Percentiles rank a stretch among this genome's conserved stretches.
Conservation (phyloP, 2,797 vertebrate genomes). For the Aphelocoma californica region DNA sequence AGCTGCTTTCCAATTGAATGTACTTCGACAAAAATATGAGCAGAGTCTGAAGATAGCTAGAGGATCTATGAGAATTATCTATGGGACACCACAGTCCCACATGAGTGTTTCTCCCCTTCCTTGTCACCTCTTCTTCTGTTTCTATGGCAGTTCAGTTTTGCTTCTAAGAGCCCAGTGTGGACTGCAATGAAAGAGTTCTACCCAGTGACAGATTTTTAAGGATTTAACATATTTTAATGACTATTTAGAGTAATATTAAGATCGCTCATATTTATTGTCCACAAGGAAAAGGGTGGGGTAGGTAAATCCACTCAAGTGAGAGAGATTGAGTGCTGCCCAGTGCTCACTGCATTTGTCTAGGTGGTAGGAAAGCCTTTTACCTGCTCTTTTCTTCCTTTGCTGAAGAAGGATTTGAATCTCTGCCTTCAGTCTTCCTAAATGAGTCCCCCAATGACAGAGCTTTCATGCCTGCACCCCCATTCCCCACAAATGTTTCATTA, state of each 20-base stretch:
- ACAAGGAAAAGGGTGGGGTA: accelerated
- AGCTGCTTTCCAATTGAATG: background rate
- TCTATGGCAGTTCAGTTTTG: background rate
- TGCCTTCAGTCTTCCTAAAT: background rate
- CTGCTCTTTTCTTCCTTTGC: background rate
- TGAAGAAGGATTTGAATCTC: background rate
- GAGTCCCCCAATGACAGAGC: background rate
- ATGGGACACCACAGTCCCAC: too few species aligned
- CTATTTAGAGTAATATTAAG: background rate
- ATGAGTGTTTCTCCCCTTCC: background rate
- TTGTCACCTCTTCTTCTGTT: background rate
- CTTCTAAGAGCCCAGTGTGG: background rate
- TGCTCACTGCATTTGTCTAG: background rate
- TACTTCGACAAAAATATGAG: background rate
- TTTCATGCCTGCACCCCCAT: background rate
- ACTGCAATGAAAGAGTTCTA: background rate
- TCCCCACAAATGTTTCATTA: background rate
- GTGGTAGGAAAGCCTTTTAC: background rate
- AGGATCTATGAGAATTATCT: background rate
- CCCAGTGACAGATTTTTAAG: background rate
- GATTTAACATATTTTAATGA: background rate
- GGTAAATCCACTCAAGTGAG: background rate
- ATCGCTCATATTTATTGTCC: background rate
- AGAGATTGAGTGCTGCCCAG: background rate
- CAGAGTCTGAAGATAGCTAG: background rate